Evolutionary conservation across 2,797 vertebrate species (phyloP).

Genomic region (Hydrolagus colliei): DNA sequence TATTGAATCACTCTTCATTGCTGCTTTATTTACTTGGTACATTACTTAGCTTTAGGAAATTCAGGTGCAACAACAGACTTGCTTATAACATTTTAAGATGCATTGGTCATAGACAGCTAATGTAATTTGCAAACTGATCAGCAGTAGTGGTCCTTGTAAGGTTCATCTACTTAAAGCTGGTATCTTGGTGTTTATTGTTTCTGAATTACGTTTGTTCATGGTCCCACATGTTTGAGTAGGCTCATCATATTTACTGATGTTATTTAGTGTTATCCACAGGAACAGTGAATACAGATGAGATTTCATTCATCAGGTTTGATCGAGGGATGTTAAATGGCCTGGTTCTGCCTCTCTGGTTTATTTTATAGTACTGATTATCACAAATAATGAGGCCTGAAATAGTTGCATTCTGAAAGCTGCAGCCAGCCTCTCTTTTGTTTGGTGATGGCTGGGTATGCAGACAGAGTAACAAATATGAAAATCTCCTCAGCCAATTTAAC

Average conservation of each 20-base stretch:
- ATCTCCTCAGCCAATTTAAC: background rate
- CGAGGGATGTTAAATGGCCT: conserved; percentile 6
- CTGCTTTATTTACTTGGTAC: no score
- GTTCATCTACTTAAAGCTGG: background rate
- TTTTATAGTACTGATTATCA: background rate
- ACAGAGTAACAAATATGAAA: background rate
- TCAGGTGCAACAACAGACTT: no score
- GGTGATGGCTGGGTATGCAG: no score
- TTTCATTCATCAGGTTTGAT: conserved; percentile 13
- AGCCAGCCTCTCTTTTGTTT: background rate
- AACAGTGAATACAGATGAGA: background rate
- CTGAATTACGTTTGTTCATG: conserved; percentile 21
- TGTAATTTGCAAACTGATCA: background rate
- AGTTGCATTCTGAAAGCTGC: background rate
- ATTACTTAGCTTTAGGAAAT: no score
- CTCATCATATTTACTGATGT: background rate
- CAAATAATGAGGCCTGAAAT: background rate
- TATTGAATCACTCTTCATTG: no score
- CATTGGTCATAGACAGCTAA: no score
- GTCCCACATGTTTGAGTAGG: background rate
- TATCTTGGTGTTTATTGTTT: background rate
- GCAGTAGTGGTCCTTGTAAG: background rate
- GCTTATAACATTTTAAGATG: no score
- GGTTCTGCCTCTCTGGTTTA: background rate
- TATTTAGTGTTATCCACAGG: background rate